Evolutionary conservation across 2,888 invertebrate genomes (phyloP).

Genomic region (Ceriagrion tenellum): DNA sequence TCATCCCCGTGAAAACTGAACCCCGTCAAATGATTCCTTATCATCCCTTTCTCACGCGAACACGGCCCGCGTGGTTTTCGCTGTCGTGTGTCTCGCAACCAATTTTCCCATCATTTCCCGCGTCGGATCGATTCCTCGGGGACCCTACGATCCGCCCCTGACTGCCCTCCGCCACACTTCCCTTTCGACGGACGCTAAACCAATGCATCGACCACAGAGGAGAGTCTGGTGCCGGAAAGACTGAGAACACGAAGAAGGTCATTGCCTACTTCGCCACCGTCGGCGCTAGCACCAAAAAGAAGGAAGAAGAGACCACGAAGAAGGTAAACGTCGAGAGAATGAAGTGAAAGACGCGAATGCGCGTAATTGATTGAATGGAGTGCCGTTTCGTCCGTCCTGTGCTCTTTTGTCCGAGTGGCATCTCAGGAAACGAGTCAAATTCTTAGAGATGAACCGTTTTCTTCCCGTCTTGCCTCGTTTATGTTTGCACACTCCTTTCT

Average conservation of each 20-base stretch:
- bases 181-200: not conserved
- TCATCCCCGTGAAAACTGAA: not conserved
- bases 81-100: not conserved
- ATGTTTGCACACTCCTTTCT: not conserved
- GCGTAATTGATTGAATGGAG: not conserved
- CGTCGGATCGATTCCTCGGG: not conserved
- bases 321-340: constrained; percentile 78
- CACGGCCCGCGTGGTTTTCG: not conserved
- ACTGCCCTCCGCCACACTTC: not conserved
- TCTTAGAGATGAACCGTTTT: not conserved
- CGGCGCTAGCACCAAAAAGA: constrained; percentile 92
- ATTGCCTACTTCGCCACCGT: constrained; percentile 99
- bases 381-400: constrained; percentile 10
- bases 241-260: constrained; percentile 99
- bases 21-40: not conserved
- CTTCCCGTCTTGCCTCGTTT: not conserved
- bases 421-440: not conserved
- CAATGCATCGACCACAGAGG: constrained; percentile 82
- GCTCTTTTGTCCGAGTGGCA: not conserved
- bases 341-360: not conserved
- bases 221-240: constrained; percentile 99
- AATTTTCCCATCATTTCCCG: not conserved
- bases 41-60: not conserved
- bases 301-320: constrained; percentile 81
- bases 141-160: not conserved